Base-by-base conservation (phyloP, 2,888 invertebrate species). In the Ellobium chinense region DNA sequence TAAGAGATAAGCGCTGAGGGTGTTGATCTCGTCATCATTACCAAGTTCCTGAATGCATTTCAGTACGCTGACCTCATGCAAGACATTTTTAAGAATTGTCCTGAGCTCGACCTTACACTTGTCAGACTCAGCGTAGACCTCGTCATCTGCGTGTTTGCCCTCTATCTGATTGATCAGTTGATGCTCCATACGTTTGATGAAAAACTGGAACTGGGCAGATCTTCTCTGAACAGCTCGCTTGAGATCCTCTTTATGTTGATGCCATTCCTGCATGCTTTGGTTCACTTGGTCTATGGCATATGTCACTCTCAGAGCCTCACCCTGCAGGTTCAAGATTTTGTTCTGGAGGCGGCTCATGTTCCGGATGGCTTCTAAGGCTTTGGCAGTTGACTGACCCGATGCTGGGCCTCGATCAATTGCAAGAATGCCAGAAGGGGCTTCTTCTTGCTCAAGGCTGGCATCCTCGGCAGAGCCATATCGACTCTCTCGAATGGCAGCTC, bases 161-260 rank as follows among this genome's bases (percentile, higher is more conserved):
- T 89, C 88, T 9, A 89, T 81, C 21, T 86, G 81, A 1, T 85
- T 65, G 0, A 89, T 63, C n/a, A 89, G 83, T 73, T 84, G 82
- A 70, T 86, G 80, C 76, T 90, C 90, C 58, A 85, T 83, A 2
- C 82, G 77, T 69, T 85, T 83, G 21, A 89, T 83, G 58, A 82
- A 79, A 60, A 86, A 84, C 74, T 89, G 88, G 9, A 89, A 84
- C 68, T 85, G 83, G 7, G 83, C 63, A 7, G 88, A 87, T 46
- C 88, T 82, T 1, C 85, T 74, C 80, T 87, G 85, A 9, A 89
- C 86, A 34, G 82, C 82, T 0, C 78, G 37, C 21, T 83, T 78
- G 3, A 85, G 76, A 60, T 85, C 86, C 36, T 81, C 60, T 65
- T 86, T 85, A 27, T 84, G 70, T 29, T 84, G 83, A 31, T 86